Base-by-base conservation (phyloP, 1,140 invertebrate species). In the Lerema accius region DNA sequence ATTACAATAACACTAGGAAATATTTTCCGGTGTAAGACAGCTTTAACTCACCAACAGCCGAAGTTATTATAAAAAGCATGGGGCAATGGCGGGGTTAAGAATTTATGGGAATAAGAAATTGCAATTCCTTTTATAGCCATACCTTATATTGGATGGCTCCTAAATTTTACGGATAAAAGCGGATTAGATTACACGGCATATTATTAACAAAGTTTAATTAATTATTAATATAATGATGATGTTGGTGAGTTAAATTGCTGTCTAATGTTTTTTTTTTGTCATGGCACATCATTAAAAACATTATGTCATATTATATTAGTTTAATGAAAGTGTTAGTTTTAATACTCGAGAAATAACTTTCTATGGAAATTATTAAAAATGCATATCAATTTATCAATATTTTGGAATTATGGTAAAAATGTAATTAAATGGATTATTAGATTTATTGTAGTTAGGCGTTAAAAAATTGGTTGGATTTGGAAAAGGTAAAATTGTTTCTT, bases 331-430 rank as follows among this genome's bases (percentile, higher is more conserved):
- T 23, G 19, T 23, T 32, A 32, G 1, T 7, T 32, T 9, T 32
- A 9, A 32, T 32, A 32, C 28, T 32, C 28, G 1, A 4, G 9
- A 32, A 32, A 32, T 32, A 32, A 49, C 10, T 46, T 46, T n/a
- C 17, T 46, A 46, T 23, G 16, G 17, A 46, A 43, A 43, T 19
- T 9, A 19, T 9, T 46, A 46, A 40, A 53, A 53, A 26, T 53
- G 37, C 50, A 53, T 53, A 53, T 53, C 50, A 53, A 53, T 13
- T 15, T 14, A 53, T 13, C 11, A 40, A 39, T 53, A 53, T 42
- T 26, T 53, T 53, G 37, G 16, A 39, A 42, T 53, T 35, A 32
- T 32, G 4, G 28, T 32, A 32, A 32, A 32, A 9, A 32, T 32
- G 7, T 32, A 7, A 26, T 26, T 6, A 42, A 23, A 19, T 40